Percentiles rank a stretch among this genome's conserved stretches.
These are phyloP conservation scores for Schizopygopsis pylzovi DNA, from an alignment of 2,797 vertebrate species.

Conservation along the genomic window DNA sequence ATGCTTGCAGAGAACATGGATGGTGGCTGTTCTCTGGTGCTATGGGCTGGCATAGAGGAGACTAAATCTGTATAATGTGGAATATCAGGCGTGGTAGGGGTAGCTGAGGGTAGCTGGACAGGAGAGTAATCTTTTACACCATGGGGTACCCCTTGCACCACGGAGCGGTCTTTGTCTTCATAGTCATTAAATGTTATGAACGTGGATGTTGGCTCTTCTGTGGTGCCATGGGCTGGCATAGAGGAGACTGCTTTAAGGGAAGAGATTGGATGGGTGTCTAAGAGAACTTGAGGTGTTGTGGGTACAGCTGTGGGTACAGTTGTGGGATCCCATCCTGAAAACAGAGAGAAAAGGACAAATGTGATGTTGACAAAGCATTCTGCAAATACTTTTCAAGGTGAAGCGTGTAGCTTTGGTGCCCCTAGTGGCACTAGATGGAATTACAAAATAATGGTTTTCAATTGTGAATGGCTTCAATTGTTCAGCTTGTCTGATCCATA, in stretches of 20 bases:
- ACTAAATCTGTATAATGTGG: background rate
- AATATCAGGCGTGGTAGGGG: constrained; percentile 54
- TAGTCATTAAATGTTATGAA: constrained; percentile 47
- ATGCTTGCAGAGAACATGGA: constrained; percentile 61
- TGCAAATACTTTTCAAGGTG: background rate
- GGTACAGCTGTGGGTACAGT: constrained; percentile 5
- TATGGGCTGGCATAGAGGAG: background rate
- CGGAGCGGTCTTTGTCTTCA: background rate
- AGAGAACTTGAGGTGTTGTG: background rate
- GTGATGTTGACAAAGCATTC: background rate
- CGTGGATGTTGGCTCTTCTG: constrained; percentile 51
- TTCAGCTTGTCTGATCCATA: background rate
- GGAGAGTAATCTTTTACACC: constrained; percentile 12
- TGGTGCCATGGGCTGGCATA: background rate
- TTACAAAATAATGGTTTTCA: background rate
- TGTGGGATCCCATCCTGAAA: constrained; percentile 66
- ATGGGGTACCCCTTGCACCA: constrained; percentile 54
- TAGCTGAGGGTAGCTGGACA: constrained; percentile 47
- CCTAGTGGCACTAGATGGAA: background rate
- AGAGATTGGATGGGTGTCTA: background rate
- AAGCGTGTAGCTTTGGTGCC: background rate
- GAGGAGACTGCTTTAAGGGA: background rate
- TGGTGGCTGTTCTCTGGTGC: constrained; percentile 37
- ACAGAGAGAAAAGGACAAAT: constrained; percentile 31
- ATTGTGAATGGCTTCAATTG: background rate